Evolutionary conservation across 2,113 vertebrate genomes (phyloP).

Genomic region (Lepus timidus): DNA sequence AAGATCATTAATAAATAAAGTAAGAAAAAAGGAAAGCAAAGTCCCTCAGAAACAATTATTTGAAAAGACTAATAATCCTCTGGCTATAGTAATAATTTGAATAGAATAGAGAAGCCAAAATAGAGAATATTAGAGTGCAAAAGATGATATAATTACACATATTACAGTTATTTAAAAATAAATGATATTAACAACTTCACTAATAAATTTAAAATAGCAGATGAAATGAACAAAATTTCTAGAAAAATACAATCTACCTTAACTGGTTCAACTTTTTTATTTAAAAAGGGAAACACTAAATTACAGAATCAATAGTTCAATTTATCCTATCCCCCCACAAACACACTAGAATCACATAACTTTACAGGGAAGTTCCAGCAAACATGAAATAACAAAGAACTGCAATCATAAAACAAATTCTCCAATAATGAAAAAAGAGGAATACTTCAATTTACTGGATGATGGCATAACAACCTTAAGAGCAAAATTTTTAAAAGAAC

Average conservation of each 20-base stretch:
- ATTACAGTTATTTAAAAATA: constrained; percentile 14
- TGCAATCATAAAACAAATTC: constrained; percentile 1
- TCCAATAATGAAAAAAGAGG: background rate
- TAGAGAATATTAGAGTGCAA: constrained; percentile 23
- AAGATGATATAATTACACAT: background rate
- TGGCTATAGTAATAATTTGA: constrained; percentile 25
- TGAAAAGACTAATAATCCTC: constrained; percentile 45
- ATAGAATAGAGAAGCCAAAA: constrained; percentile 45
- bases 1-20: constrained; percentile 41
- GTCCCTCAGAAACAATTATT: background rate
- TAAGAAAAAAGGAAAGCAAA: background rate
- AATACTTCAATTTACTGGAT: background rate
- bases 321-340: background rate
- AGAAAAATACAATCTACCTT: background rate
- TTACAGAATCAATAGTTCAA: background rate
- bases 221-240: background rate
- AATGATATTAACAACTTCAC: constrained; percentile 10
- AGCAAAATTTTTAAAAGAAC: background rate
- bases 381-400: constrained; percentile 34
- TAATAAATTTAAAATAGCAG: constrained; percentile 51
- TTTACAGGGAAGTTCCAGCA: background rate
- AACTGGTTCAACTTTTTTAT: background rate
- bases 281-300: constrained; percentile 32
- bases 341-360: background rate
- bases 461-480: constrained; percentile 13